phyloP scores from a whole-genome alignment of 35 echinoderm and acorn worm species.

The Anneissia japonica region DNA sequence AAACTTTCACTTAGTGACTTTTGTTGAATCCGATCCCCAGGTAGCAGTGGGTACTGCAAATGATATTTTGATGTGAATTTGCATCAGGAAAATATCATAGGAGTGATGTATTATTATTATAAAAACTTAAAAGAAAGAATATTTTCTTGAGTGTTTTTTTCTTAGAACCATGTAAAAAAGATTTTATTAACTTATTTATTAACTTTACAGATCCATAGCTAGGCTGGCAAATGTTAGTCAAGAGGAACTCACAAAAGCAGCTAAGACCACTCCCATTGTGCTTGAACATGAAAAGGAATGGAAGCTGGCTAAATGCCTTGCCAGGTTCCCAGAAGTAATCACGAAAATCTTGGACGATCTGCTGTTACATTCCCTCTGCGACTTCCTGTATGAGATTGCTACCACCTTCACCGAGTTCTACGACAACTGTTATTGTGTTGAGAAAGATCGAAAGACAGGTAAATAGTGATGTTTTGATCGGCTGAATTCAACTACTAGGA shows the following conservation, averaged over 20 bases:
- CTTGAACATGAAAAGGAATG: conserved; percentile 85
- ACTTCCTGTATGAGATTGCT: conserved; percentile 87
- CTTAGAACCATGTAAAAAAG: no score
- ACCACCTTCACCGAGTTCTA: conserved; percentile 99
- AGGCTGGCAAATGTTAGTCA: conserved; percentile 64
- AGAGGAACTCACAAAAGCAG: conserved; percentile 40
- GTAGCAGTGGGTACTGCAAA: no score
- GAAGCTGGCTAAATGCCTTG: conserved; percentile 88
- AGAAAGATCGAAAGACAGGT: conserved; percentile 87
- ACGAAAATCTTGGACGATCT: conserved; percentile 65
- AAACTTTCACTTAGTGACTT: no score
- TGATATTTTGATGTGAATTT: no score
- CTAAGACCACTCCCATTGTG: conserved; percentile 39
- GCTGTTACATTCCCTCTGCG: conserved; percentile 81
- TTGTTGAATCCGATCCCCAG: no score
- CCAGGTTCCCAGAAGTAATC: conserved; percentile 68
- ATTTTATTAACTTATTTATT: background rate
- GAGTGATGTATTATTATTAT: no score
- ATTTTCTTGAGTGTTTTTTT: no score
- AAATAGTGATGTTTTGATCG: background rate
- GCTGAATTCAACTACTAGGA: no score
- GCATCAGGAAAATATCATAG: no score
- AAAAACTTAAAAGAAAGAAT: no score
- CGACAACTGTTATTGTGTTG: conserved; percentile 89
- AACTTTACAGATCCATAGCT: conserved; percentile 72